A percentile compares a stretch with the other conserved stretches of the same genome.
phyloP scores from a whole-genome alignment of 1,140 invertebrate species.

The Cydia amplana region DNA sequence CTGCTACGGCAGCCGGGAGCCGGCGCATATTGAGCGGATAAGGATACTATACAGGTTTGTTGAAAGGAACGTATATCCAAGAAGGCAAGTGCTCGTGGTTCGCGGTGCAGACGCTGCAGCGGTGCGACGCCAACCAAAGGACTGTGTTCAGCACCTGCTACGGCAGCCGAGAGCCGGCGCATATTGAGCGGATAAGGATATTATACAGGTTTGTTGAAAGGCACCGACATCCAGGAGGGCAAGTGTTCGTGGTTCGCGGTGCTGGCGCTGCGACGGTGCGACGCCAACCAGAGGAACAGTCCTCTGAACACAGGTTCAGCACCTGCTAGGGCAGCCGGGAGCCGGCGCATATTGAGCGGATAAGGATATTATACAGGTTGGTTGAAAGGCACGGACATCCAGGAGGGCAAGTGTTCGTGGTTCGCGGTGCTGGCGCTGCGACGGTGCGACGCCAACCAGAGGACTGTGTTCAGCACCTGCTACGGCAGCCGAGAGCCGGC shows the following conservation, averaged over 20 bases:
- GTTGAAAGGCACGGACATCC: too few species aligned
- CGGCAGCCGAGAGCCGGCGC: conserved; percentile 82
- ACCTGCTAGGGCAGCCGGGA: too few species aligned
- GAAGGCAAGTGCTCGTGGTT: conserved; percentile 97
- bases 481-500: conserved; percentile 85
- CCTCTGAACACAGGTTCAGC: too few species aligned
- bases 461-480: conserved; percentile 84
- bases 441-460: conserved; percentile 83
- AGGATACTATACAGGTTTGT: conserved; percentile 85
- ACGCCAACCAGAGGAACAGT: too few species aligned
- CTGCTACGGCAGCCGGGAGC: conserved; percentile 86
- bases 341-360: too few species aligned
- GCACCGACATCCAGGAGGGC: too few species aligned
- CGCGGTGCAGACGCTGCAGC: conserved; percentile 88
- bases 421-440: conserved; percentile 89
- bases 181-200: conserved; percentile 85
- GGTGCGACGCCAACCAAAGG: conserved; percentile 83
- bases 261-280: too few species aligned
- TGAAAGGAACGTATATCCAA: conserved; percentile 89
- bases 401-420: conserved; percentile 96
- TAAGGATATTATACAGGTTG: too few species aligned
- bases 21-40: conserved; percentile 84
- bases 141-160: conserved; percentile 87
- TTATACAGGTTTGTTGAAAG: conserved; percentile 84
- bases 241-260: too few species aligned